A percentile compares a stretch with the other conserved stretches of the same genome.
Conservation (phyloP, 1,140 invertebrate genomes). For the Cylas formicarius region DNA sequence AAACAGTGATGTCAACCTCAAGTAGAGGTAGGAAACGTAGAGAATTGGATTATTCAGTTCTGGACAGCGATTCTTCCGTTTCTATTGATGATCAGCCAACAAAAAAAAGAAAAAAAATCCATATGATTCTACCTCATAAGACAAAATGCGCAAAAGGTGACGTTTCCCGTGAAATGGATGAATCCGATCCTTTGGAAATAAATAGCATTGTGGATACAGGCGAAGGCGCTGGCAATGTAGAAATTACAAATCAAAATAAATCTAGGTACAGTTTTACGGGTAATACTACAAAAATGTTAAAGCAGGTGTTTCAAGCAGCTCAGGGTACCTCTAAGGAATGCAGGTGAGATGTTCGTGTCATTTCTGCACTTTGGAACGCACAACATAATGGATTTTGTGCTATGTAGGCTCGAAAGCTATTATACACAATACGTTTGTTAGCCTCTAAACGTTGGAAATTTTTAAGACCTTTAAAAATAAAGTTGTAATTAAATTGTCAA, state of each 20-base stretch:
- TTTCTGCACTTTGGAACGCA: too few species aligned
- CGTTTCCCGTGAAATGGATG: not conserved
- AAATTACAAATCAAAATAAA: not conserved
- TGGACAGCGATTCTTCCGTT: slow-evolving; percentile 1
- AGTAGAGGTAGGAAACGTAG: slow-evolving; percentile 3
- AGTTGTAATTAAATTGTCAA: too few species aligned
- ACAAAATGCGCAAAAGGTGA: not conserved
- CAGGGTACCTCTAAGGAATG: too few species aligned
- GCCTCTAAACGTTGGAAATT: too few species aligned
- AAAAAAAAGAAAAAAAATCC: not conserved
- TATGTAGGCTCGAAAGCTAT: too few species aligned
- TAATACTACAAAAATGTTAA: not conserved
- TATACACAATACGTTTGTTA: too few species aligned
- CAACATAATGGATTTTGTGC: too few species aligned
- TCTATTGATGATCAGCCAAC: not conserved
- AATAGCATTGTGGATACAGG: not conserved
- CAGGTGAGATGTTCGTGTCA: too few species aligned
- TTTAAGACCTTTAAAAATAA: too few species aligned
- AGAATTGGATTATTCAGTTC: not conserved
- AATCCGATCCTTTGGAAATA: not conserved
- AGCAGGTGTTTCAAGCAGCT: slow-evolving; percentile 1
- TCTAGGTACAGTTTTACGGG: slow-evolving; percentile 2
- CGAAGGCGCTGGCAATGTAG: not conserved
- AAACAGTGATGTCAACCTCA: not conserved
- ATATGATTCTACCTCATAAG: not conserved